Conservation (phyloP, 2,797 vertebrate species). For the Nyctalus aviator region DNA sequence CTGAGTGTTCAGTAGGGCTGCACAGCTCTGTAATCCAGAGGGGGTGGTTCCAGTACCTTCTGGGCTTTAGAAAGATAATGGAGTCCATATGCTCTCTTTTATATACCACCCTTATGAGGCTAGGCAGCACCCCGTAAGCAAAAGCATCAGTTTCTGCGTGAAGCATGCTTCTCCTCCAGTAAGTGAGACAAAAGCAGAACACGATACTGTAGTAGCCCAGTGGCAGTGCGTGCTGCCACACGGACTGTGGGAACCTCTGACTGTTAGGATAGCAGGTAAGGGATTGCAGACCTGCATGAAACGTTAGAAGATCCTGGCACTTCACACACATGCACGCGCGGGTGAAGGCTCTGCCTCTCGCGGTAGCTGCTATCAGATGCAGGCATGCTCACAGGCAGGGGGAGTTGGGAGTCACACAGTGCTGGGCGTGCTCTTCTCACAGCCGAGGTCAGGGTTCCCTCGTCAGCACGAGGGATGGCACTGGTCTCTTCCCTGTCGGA, state of each 20-base stretch:
- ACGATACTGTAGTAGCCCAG: not conserved
- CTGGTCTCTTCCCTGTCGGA: not conserved
- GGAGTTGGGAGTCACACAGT: not conserved
- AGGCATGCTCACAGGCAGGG: not conserved
- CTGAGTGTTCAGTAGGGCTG: not conserved
- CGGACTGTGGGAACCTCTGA: not conserved
- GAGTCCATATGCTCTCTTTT: not conserved
- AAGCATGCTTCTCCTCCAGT: conserved; percentile 9
- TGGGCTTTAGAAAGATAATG: not conserved
- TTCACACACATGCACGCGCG: not conserved
- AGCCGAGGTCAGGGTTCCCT: not conserved
- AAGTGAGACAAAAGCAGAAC: not conserved
- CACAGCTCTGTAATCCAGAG: not conserved
- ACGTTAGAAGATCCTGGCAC: not conserved
- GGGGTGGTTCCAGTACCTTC: not conserved
- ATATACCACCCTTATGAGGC: not conserved
- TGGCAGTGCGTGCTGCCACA: not conserved
- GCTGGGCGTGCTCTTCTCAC: not conserved
- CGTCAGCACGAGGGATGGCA: not conserved
- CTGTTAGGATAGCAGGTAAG: not conserved
- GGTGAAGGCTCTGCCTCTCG: not conserved
- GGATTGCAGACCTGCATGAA: not conserved
- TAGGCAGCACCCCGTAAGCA: not conserved
- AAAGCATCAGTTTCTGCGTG: not conserved
- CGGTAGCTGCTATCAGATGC: not conserved